Conservation (phyloP, 2,113 vertebrate species). For the rabbit (Oryctolagus cuniculus) region mOryCun1.1 NC_091432.1:8929501-8930000, state of each 20-base stretch:
- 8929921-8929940: not conserved
- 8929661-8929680: not conserved
- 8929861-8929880: not conserved
- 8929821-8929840: constrained; percentile 92
- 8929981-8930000: constrained; percentile 96
- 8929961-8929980: not conserved
- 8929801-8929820: constrained; percentile 92
- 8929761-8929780: constrained; percentile 94
- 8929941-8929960: not conserved
- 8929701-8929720: not conserved
- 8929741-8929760: constrained; percentile 95
- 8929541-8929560: not conserved
- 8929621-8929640: not conserved
- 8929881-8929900: not conserved
- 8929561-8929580: not conserved
- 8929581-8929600: not conserved
- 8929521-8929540: not conserved
- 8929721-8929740: constrained; percentile 95
- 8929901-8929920: not conserved
- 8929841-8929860: not conserved
- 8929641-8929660: not conserved
- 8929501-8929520: not conserved
- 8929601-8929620: not conserved
- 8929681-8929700: not conserved
- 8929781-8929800: constrained; percentile 96